Evolutionary conservation across 2,113 vertebrate species (phyloP), one percentile per base, ranked within the genome.

Genomic region (Plotosus lineatus): DNA sequence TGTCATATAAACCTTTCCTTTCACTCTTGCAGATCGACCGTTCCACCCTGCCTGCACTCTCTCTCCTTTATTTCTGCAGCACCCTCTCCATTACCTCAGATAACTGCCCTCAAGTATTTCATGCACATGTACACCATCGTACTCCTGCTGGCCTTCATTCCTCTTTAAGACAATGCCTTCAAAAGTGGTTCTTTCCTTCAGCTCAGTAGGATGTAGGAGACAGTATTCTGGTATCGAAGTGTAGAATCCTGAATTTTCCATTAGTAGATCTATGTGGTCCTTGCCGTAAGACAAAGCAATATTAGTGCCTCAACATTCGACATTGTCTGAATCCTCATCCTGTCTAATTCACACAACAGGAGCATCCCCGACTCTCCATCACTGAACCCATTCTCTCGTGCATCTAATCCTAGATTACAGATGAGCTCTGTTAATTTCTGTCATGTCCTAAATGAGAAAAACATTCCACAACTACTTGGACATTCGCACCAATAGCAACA

Each of bases 381-480:
- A 4, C 21, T 69, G 46, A 51, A 40, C 46, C 66, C 10, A 72
- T 51, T 76, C 80, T 56, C 48, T 77, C 28, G 53, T 46, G 79
- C 53, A 21, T 36, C 56, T 65, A 58, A 81, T 82, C 76, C 87
- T 91, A 90, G 92, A 90, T 92, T 91, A 93, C 92, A 92, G 82
- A 89, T 91, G 90, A 90, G 83, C 6, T 88, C 87, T 87, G 85
- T 84, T 87, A 87, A 44, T 89, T 91, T 80, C 88, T 11, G 75
- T 85, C 89, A 88, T 90, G 87, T 85, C 88, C 89, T 87, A 85
- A 89, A 89, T 88, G 88, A 93, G 88, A 86, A 19, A 92, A 90
- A 89, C 50, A 72, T 91, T 93, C 90, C 83, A 88, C 88, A 92
- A 90, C 87, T 88, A 79, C 89, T 90, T 87, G 91, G 90, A 90